phyloP scores from a whole-genome alignment of 2,113 vertebrate species.

The Notechis scutatus region DNA sequence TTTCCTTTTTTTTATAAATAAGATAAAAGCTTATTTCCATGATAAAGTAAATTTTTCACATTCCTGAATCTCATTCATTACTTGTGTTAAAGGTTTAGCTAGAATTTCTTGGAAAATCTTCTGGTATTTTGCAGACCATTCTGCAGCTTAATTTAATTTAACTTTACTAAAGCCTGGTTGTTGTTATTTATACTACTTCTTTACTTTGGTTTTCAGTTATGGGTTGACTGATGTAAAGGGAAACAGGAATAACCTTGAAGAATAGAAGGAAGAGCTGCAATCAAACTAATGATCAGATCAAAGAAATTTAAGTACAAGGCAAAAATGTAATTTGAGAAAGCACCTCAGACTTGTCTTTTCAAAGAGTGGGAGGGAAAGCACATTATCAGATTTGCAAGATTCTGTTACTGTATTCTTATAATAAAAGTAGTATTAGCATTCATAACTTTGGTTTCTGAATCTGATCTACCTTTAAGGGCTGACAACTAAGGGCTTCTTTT shows the following conservation, averaged over 20 bases:
- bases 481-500: not conserved
- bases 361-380: not conserved
- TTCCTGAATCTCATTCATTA: not conserved
- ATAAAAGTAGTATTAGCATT: not conserved
- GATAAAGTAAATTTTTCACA: not conserved
- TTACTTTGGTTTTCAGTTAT: not conserved
- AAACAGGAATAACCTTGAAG: not conserved
- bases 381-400: not conserved
- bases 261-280: not conserved
- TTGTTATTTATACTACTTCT: not conserved
- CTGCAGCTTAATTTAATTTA: not conserved
- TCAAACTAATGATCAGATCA: not conserved
- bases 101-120: not conserved
- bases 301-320: not conserved
- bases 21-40: not conserved
- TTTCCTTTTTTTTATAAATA: not conserved
- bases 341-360: not conserved
- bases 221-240: not conserved
- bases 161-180: not conserved
- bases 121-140: not conserved
- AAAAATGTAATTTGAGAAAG: not conserved
- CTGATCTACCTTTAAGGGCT: not conserved
- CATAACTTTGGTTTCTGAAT: not conserved
- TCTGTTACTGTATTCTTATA: not conserved
- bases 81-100: not conserved